Percentiles rank a stretch among this genome's conserved stretches.
Conservation (phyloP, 1,140 invertebrate species). For the Drosophila mauritiana region DNA sequence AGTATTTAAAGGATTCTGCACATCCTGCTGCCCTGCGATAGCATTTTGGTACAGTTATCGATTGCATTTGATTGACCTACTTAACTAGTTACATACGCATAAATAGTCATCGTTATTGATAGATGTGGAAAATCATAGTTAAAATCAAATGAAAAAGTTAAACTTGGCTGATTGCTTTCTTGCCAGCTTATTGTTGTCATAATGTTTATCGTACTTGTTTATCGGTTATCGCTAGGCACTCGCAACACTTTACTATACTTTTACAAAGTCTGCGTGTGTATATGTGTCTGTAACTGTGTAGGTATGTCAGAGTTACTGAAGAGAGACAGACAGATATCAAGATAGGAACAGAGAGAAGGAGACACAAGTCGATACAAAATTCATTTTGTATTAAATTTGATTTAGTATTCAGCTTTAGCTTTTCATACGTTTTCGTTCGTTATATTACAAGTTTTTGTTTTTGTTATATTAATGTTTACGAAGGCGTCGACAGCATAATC, state of each 20-base stretch:
- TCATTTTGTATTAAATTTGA: constrained; percentile 78
- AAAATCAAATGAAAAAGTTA: constrained; percentile 75
- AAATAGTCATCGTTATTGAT: constrained; percentile 85
- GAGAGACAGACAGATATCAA: constrained; percentile 32
- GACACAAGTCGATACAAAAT: constrained; percentile 37
- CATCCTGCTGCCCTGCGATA: constrained; percentile 26
- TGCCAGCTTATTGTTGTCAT: constrained; percentile 42
- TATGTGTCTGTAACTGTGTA: constrained; percentile 31
- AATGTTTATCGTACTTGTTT: constrained; percentile 36
- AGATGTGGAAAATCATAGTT: constrained; percentile 83
- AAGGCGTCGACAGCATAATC: constrained; percentile 70
- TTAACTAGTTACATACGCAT: constrained; percentile 66
- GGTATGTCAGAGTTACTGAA: constrained; percentile 32
- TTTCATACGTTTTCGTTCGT: constrained; percentile 7
- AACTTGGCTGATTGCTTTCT: constrained; percentile 52
- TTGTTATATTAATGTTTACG: constrained; percentile 5
- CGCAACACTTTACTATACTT: constrained; percentile 82
- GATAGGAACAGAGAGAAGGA: constrained; percentile 33
- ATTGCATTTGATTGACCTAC: constrained; percentile 34
- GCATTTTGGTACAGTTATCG: constrained; percentile 26
- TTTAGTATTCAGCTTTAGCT: constrained; percentile 44
- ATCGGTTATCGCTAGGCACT: constrained; percentile 54
- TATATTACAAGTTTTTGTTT: neutral
- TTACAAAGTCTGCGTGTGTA: constrained; percentile 60
- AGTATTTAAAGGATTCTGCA: constrained; percentile 8